Percentiles rank a stretch among this genome's conserved stretches.
These are phyloP conservation scores for Scalopus aquaticus DNA, from an alignment of 2,113 vertebrate species.

Conservation along the genomic window DNA sequence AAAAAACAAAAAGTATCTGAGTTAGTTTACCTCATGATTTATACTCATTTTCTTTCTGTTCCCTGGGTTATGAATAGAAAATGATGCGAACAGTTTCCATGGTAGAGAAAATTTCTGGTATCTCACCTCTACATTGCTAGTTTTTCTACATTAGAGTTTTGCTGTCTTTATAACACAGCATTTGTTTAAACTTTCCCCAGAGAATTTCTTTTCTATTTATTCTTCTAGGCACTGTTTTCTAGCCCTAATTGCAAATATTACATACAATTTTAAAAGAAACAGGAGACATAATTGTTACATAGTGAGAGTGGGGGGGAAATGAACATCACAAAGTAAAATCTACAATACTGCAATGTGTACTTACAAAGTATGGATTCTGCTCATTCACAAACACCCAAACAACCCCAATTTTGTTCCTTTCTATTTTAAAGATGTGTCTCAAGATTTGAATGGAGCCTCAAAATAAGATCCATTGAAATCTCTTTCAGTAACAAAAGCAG, in stretches of 20 bases:
- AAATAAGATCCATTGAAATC: conserved; percentile 70
- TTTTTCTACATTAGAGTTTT: not conserved
- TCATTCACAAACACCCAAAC: conserved; percentile 72
- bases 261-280: conserved; percentile 28
- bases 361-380: conserved; percentile 52
- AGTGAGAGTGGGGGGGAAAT: not conserved
- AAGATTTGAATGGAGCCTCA: conserved; percentile 67
- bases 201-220: conserved; percentile 3
- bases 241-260: conserved; percentile 42
- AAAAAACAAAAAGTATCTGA: not conserved
- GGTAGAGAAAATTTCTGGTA: not conserved
- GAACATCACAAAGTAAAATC: conserved; percentile 43
- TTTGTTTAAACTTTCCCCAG: conserved; percentile 31
- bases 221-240: conserved; percentile 27
- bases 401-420: conserved; percentile 69
- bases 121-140: not conserved
- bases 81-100: not conserved
- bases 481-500: conserved; percentile 62
- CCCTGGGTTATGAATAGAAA: not conserved
- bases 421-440: conserved; percentile 74
- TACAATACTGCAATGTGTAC: not conserved
- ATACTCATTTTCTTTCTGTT: not conserved
- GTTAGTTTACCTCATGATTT: conserved; percentile 17
- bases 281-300: not conserved
- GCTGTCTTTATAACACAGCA: not conserved